Conservation (phyloP, 2,797 vertebrate species). For the Tragopan temminckii region DNA sequence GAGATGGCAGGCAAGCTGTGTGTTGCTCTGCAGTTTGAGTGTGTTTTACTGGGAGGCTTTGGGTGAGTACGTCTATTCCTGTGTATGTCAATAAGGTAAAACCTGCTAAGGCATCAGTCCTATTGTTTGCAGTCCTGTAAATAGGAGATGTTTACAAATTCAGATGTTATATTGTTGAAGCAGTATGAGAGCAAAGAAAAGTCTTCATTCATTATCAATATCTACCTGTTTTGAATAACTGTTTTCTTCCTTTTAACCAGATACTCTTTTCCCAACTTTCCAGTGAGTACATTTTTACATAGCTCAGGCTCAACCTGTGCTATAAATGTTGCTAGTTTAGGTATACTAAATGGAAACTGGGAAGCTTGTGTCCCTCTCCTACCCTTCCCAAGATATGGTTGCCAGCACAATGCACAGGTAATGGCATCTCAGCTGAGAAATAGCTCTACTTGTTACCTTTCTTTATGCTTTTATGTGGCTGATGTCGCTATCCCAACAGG, state of each 20-base stretch:
- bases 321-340: background rate
- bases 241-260: background rate
- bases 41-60: background rate
- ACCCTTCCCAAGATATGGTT: background rate
- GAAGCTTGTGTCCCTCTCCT: background rate
- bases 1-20: fast-evolving
- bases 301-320: background rate
- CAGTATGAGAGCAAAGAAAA: background rate
- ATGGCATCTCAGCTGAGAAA: background rate
- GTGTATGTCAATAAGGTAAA: background rate
- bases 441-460: background rate
- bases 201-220: background rate
- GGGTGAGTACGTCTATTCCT: background rate
- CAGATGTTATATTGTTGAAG: background rate
- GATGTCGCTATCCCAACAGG: background rate
- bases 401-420: background rate
- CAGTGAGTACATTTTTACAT: background rate
- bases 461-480: background rate
- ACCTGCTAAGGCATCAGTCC: background rate
- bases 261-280: background rate
- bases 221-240: background rate
- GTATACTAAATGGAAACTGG: background rate
- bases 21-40: background rate
- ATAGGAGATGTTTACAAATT: background rate
- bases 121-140: background rate